Base-by-base conservation (phyloP, 1,140 invertebrate species). In the Pseudomyrmex gracilis region DNA sequence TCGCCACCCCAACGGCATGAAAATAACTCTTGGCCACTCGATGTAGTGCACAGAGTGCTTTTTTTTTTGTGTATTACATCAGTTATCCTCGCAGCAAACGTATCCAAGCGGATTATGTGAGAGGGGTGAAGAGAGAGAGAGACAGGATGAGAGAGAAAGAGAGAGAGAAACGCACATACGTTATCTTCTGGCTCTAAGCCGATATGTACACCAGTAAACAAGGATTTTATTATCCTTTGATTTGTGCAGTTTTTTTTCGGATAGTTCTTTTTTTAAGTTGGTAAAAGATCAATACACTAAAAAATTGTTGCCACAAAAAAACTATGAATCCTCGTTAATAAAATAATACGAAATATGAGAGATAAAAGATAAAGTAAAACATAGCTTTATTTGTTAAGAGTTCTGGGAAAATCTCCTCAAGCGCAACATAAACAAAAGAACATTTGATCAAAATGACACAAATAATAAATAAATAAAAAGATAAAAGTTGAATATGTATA, bases 81-180 rank as follows among this genome's bases (percentile, higher is more conserved):
- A 34, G 55, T 68, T 85, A 68, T 68, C 17, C 57, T 49, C 55
- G 13, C 66, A 55, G 53, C 45, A 66, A 67, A 84, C 55, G 45
- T 67, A 70, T 82, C 70, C 22, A 61, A 82, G 63, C 49, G 76
- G 34, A 80, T 70, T 82, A 84, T 13, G 47, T 9, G 17, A 63
- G n/a, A 34, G 60, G 17, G 2, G 20, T 10, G 20, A 24, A 24
- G 73, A 20, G 57, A 51, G 55, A 45, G 53, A 22, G 13, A 43
- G 2, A 47, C 22, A 43, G 2, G 71, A 60, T n/a, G 53, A 66
- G 13, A 73, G n/a, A 0, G 51, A 8, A 12, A 43, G 17, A 53
- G 24, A 45, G 34, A 43, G 49, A 68, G 63, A 12, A 5, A n/a
- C n/a, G 47, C 3, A 70, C 20, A 17, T 55, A 43, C 67, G 1